Conservation (phyloP, 2,888 invertebrate species). For the Sarcophaga carnaria region DNA sequence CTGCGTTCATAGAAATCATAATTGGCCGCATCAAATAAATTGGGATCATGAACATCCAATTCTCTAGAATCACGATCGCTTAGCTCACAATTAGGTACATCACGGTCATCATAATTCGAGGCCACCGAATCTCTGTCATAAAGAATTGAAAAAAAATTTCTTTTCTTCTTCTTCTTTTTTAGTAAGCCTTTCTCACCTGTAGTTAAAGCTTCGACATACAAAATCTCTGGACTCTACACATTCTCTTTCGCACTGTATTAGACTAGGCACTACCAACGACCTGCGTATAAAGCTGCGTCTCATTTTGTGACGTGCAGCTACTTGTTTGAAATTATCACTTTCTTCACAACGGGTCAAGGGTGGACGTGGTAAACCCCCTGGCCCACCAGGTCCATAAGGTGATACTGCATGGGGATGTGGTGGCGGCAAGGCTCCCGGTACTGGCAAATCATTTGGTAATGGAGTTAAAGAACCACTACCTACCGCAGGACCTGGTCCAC, state of each 20-base stretch:
- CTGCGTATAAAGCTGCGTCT: slow-evolving; percentile 90
- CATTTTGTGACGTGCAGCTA: slow-evolving; percentile 89
- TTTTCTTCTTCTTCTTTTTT: neutral
- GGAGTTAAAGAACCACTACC: slow-evolving; percentile 72
- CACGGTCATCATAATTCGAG: slow-evolving; percentile 85
- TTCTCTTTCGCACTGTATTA: slow-evolving; percentile 92
- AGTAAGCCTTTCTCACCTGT: slow-evolving; percentile 83
- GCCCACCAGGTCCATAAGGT: slow-evolving; percentile 77
- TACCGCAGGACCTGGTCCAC: slow-evolving; percentile 37
- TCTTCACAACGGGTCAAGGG: slow-evolving; percentile 88
- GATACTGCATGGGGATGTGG: slow-evolving; percentile 70
- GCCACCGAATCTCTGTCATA: slow-evolving; percentile 83
- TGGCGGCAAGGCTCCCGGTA: slow-evolving; percentile 73
- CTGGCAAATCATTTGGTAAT: slow-evolving; percentile 75
- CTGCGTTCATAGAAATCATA: slow-evolving; percentile 94
- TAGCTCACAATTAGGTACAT: slow-evolving; percentile 89
- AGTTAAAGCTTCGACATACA: slow-evolving; percentile 93
- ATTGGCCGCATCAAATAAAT: slow-evolving; percentile 92
- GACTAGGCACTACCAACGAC: slow-evolving; percentile 87
- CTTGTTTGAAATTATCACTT: slow-evolving; percentile 91
- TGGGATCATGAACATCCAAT: slow-evolving; percentile 91
- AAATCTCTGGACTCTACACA: slow-evolving; percentile 92
- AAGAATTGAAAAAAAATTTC: neutral
- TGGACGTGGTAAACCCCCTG: slow-evolving; percentile 81
- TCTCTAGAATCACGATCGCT: slow-evolving; percentile 93